A percentile compares a stretch with the other conserved stretches of the same genome.
These are phyloP conservation scores for Drosophila takahashii DNA, from an alignment of 1,140 invertebrate genomes.

Conservation along the genomic window DNA sequence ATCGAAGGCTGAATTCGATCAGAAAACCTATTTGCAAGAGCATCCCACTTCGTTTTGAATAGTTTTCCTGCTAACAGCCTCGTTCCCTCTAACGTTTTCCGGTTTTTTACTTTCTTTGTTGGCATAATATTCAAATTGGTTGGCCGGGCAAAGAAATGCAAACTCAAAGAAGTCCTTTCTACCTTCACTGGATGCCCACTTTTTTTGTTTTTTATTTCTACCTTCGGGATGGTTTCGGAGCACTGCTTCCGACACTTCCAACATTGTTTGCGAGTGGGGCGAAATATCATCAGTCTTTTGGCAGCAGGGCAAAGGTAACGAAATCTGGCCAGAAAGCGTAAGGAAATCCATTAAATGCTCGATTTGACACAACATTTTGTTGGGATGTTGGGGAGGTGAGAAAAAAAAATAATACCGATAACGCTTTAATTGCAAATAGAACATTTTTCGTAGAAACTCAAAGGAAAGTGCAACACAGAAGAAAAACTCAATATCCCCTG, in stretches of 20 bases:
- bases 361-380: conserved; percentile 38
- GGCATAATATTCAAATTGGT: conserved; percentile 75
- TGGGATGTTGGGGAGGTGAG: no score
- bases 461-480: conserved; percentile 5
- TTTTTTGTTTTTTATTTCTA: conserved; percentile 4
- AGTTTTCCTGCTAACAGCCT: not conserved
- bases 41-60: conserved; percentile 5
- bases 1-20: not conserved
- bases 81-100: not conserved
- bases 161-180: conserved; percentile 69
- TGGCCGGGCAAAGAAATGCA: conserved; percentile 74
- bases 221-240: conserved; percentile 14
- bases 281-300: conserved; percentile 34
- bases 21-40: conserved; percentile 7
- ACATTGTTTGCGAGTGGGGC: conserved; percentile 26
- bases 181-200: conserved; percentile 37
- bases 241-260: conserved; percentile 45
- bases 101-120: conserved; percentile 29
- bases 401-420: not conserved
- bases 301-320: conserved; percentile 6
- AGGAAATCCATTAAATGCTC: conserved; percentile 66
- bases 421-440: conserved; percentile 29
- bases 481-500: not conserved
- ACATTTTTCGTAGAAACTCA: not conserved
- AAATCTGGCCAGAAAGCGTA: conserved; percentile 59